These are phyloP conservation scores for Gasterosteus aculeatus DNA, from an alignment of 2,113 vertebrate species.

Conservation along the genomic window DNA sequence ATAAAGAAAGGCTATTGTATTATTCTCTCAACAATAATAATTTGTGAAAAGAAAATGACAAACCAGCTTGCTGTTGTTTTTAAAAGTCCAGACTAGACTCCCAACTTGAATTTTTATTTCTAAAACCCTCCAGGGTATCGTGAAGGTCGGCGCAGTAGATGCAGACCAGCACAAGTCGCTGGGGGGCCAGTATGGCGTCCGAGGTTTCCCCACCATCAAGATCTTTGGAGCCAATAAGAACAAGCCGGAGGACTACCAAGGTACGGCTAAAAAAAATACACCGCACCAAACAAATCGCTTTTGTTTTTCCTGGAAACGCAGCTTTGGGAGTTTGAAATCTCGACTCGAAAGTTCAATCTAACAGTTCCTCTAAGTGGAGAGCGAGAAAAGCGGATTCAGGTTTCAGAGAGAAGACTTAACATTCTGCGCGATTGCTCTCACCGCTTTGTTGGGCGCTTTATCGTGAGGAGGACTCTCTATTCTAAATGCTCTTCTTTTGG, in stretches of 20 bases:
- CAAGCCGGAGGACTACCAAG: constrained; percentile 95
- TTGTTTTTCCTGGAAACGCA: background rate
- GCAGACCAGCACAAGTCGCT: constrained; percentile 94
- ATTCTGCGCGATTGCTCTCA: background rate
- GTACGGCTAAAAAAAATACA: constrained; percentile 64
- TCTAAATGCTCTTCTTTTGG: background rate
- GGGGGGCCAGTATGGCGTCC: constrained; percentile 91
- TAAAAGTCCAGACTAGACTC: background rate
- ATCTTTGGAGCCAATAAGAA: constrained; percentile 96
- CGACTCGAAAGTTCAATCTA: background rate
- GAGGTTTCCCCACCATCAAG: constrained; percentile 97
- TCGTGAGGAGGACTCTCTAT: background rate
- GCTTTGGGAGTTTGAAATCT: background rate
- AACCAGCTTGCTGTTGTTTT: background rate
- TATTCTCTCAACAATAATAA: background rate
- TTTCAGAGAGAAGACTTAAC: background rate
- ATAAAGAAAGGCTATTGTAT: background rate
- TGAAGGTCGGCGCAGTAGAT: constrained; percentile 95
- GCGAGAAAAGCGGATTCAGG: too few species aligned
- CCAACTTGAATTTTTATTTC: background rate
- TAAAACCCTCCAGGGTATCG: constrained; percentile 83
- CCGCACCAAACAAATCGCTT: background rate
- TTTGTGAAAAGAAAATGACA: background rate
- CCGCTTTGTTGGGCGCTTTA: background rate
- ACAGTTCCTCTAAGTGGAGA: background rate